These are phyloP conservation scores for Pheosia tremula DNA, from an alignment of 2,888 invertebrate genomes.

Conservation along the genomic window DNA sequence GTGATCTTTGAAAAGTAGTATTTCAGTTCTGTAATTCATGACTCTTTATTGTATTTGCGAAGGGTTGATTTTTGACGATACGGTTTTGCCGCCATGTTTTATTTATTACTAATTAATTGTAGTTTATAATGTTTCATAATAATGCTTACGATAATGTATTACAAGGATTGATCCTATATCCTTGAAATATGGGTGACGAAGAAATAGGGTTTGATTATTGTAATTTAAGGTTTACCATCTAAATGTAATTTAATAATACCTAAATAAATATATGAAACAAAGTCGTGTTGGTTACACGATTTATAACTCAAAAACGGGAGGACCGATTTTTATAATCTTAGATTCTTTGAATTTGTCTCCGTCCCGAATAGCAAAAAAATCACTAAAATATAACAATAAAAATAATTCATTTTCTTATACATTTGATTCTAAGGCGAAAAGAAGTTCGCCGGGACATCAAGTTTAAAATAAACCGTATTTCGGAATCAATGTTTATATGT, in stretches of 20 bases:
- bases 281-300: too few relatives aligned
- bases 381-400: background rate
- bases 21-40: constrained; percentile 42
- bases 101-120: constrained; percentile 60
- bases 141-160: constrained; percentile 59
- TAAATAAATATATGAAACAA: background rate
- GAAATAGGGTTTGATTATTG: constrained; percentile 28
- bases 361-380: background rate
- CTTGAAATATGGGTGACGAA: constrained; percentile 54
- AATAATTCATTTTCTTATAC: too few relatives aligned
- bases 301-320: too few relatives aligned
- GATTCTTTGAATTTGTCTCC: too few relatives aligned
- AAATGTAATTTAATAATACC: background rate
- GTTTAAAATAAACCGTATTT: background rate
- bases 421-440: too few relatives aligned
- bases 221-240: constrained; percentile 30
- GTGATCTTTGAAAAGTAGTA: constrained; percentile 20
- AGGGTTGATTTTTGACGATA: constrained; percentile 33
- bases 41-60: constrained; percentile 25
- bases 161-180: constrained; percentile 74
- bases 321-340: too few relatives aligned
- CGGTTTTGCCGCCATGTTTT: constrained; percentile 38
- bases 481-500: too few relatives aligned
- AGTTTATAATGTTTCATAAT: constrained; percentile 60
- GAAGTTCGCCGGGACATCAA: too few relatives aligned